These are phyloP conservation scores for Vulpes ferrilata DNA, from an alignment of 2,113 vertebrate species.

Conservation along the genomic window DNA sequence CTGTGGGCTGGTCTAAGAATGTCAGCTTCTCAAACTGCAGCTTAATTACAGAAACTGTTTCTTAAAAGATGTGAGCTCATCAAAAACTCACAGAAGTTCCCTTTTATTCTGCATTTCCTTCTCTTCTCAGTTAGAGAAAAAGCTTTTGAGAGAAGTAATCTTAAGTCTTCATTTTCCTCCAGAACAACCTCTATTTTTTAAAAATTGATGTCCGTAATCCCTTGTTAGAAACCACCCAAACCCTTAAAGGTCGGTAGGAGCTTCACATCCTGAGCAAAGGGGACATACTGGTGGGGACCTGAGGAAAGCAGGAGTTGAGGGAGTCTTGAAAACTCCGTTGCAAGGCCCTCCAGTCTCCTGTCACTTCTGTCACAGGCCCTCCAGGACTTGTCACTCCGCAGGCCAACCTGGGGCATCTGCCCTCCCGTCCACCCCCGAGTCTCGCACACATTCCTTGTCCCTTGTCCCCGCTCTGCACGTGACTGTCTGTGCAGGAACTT, in stretches of 20 bases:
- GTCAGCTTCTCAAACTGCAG: slow-evolving; percentile 34
- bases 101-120: neutral
- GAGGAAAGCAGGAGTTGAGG: neutral
- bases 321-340: neutral
- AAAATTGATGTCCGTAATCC: neutral
- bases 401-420: neutral
- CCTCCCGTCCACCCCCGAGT: too few species aligned
- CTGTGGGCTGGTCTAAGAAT: neutral
- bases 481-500: neutral
- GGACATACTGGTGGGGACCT: neutral
- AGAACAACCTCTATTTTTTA: neutral
- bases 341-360: neutral
- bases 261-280: neutral
- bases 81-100: slow-evolving; percentile 6
- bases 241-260: neutral
- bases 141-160: neutral
- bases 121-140: neutral
- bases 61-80: neutral
- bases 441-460: neutral
- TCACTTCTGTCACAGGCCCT: too few species aligned
- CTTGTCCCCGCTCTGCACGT: neutral
- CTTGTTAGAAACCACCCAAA: slow-evolving; percentile 19
- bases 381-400: neutral
- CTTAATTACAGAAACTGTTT: slow-evolving; percentile 12
- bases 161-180: neutral